Evolutionary conservation across 2,797 vertebrate genomes (phyloP).

Genomic region (Uromys caudimaculatus): DNA sequence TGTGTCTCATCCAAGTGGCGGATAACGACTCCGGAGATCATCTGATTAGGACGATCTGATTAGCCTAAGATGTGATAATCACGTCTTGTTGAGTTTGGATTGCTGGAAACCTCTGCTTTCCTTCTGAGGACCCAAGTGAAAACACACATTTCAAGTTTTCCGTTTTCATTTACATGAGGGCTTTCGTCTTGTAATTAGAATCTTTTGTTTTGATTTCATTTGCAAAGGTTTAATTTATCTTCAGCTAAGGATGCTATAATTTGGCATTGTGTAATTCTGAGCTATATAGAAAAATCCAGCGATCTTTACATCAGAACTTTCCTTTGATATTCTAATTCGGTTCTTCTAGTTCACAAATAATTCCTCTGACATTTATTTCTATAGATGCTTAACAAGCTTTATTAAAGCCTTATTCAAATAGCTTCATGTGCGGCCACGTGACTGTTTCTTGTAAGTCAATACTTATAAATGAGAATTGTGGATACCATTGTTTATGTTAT

Average conservation of each 20-base stretch:
- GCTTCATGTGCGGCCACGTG: constrained; percentile 66
- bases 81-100: constrained; percentile 74
- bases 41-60: constrained; percentile 69
- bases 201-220: constrained; percentile 74
- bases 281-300: constrained; percentile 76
- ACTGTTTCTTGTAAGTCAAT: constrained; percentile 51
- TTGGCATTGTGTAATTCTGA: constrained; percentile 78
- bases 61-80: constrained; percentile 65
- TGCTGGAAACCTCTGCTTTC: constrained; percentile 78
- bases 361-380: constrained; percentile 72
- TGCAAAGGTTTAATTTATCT: constrained; percentile 70
- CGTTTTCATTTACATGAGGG: constrained; percentile 81
- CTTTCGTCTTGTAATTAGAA: constrained; percentile 82
- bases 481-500: constrained; percentile 60
- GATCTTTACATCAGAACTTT: constrained; percentile 75
- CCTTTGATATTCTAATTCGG: constrained; percentile 70
- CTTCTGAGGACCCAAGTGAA: constrained; percentile 81
- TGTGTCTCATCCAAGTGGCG: constrained; percentile 37
- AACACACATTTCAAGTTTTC: constrained; percentile 73
- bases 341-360: constrained; percentile 79
- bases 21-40: constrained; percentile 76
- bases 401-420: constrained; percentile 73
- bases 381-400: constrained; percentile 74
- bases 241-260: constrained; percentile 78
- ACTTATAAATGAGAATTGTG: constrained; percentile 45